These are phyloP conservation scores for Cheirogaleus major DNA, from an alignment of 2,797 vertebrate genomes.

Conservation along the genomic window DNA sequence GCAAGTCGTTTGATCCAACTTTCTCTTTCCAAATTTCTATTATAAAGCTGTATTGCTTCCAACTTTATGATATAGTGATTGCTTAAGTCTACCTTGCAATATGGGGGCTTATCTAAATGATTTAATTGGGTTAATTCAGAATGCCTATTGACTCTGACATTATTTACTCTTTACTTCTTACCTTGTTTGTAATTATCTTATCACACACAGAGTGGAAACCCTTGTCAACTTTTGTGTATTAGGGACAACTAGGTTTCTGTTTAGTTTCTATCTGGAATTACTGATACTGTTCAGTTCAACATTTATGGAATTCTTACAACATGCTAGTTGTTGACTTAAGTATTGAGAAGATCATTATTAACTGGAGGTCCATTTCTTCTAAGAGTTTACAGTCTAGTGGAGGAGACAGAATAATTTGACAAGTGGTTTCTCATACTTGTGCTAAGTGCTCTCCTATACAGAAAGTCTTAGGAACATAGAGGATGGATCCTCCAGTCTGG, in stretches of 20 bases:
- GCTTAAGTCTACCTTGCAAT: neutral
- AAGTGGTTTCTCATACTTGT: conserved; percentile 23
- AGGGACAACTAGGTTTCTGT: conserved; percentile 23
- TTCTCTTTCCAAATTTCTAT: conserved; percentile 48
- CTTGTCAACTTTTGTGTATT: neutral
- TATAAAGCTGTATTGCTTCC: conserved; percentile 24
- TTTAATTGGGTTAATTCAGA: conserved; percentile 2
- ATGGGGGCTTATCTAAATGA: neutral
- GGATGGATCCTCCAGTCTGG: neutral
- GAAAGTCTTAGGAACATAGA: neutral
- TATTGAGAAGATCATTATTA: neutral
- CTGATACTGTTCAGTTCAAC: neutral
- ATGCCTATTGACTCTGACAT: neutral
- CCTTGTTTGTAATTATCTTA: conserved; percentile 27
- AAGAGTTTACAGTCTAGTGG: neutral
- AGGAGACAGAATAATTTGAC: conserved; percentile 25
- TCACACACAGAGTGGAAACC: neutral
- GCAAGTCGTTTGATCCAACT: conserved; percentile 22
- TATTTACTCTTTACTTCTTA: conserved; percentile 38
- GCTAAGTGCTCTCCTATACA: neutral
- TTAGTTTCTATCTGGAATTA: conserved; percentile 30
- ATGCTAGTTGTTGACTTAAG: neutral
- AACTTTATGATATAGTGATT: conserved; percentile 3
- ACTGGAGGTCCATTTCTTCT: conserved; percentile 4
- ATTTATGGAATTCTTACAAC: conserved; percentile 29